phyloP scores from a whole-genome alignment of 1,140 invertebrate genomes.

The Lasaia peninsularis region DNA sequence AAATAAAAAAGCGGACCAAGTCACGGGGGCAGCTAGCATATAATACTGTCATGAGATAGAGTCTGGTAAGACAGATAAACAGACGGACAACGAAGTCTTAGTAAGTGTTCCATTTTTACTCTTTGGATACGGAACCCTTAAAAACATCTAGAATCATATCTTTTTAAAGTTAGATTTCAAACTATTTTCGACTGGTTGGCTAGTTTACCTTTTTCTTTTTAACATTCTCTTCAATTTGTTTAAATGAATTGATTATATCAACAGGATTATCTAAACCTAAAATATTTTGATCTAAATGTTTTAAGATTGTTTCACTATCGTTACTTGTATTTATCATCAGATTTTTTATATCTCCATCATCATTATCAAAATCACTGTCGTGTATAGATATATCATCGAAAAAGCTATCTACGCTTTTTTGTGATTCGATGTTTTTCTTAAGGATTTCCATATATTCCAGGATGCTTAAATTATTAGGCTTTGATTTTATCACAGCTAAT shows the following conservation, averaged over 20 bases:
- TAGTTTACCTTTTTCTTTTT: not conserved
- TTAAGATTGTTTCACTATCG: constrained; percentile 33
- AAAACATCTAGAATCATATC: not conserved
- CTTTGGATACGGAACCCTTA: too few species aligned
- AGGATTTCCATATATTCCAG: constrained; percentile 35
- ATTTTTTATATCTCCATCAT: constrained; percentile 6
- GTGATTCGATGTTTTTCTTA: constrained; percentile 31
- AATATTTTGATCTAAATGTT: constrained; percentile 23
- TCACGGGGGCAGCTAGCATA: too few species aligned
- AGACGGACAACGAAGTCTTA: too few species aligned
- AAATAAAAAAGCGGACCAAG: too few species aligned
- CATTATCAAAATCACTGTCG: constrained; percentile 42
- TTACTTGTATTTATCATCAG: constrained; percentile 16
- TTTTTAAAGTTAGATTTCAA: not conserved
- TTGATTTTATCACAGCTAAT: constrained; percentile 39
- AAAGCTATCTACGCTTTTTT: constrained; percentile 15
- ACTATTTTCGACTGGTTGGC: not conserved
- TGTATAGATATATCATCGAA: constrained; percentile 28
- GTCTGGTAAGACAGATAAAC: too few species aligned
- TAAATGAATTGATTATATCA: constrained; percentile 12
- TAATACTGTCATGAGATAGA: too few species aligned
- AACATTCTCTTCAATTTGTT: constrained; percentile 13
- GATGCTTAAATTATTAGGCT: constrained; percentile 32
- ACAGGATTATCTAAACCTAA: constrained; percentile 1
- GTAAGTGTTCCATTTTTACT: too few species aligned